A percentile compares a stretch with the other conserved stretches of the same genome.
phyloP scores from a whole-genome alignment of 2,888 invertebrate species.

The Napeogenes sylphis region DNA sequence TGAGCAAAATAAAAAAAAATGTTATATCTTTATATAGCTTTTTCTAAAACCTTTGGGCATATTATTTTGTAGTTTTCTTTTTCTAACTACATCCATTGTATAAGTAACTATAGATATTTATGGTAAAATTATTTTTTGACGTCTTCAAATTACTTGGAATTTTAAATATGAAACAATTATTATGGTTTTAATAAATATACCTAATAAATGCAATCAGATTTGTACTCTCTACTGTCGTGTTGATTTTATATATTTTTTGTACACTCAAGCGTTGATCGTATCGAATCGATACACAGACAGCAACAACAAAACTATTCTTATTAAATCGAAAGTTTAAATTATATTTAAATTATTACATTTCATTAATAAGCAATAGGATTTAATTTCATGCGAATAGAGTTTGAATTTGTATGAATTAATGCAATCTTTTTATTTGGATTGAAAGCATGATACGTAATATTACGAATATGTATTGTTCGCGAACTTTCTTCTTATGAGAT shows the following conservation, averaged over 20 bases:
- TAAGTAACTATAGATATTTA: too few species aligned
- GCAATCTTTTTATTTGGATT: conserved; percentile 33
- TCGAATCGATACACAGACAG: conserved; percentile 41
- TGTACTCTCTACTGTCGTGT: conserved; percentile 25
- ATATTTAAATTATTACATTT: conserved; percentile 42
- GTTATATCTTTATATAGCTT: too few species aligned
- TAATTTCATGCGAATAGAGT: conserved; percentile 14
- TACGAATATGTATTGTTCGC: conserved; percentile 50
- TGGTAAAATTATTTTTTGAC: too few species aligned
- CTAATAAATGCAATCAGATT: conserved; percentile 17
- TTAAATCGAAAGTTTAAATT: conserved; percentile 67
- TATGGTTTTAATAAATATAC: neutral
- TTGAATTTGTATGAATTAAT: conserved; percentile 17
- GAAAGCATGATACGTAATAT: conserved; percentile 57
- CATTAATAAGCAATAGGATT: conserved; percentile 12
- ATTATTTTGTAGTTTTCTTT: too few species aligned
- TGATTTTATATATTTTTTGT: conserved; percentile 28
- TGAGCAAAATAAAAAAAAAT: too few species aligned
- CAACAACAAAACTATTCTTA: conserved; percentile 39
- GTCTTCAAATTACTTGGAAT: too few species aligned
- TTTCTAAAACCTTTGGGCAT: too few species aligned
- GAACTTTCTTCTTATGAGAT: conserved; percentile 62
- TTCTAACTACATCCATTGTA: too few species aligned
- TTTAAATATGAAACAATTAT: too few species aligned
- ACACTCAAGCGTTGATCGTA: conserved; percentile 17